Evolutionary conservation across 2,888 invertebrate species (phyloP).

Genomic region (Tachina grossa): DNA sequence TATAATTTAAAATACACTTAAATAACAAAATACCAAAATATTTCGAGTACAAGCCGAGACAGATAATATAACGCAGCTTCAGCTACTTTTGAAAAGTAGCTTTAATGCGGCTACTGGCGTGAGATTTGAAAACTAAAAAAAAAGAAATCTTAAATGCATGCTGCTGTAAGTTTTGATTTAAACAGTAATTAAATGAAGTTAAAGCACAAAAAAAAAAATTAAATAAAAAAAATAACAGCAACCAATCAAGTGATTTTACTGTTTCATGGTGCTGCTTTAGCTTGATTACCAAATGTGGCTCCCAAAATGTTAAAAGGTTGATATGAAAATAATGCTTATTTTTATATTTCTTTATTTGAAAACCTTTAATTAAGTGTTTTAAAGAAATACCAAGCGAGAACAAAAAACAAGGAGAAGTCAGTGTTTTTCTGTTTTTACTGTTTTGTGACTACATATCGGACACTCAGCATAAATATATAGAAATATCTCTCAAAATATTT

Average conservation of each 20-base stretch:
- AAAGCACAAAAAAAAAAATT: neutral
- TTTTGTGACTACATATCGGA: neutral
- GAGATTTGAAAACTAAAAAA: constrained; percentile 18
- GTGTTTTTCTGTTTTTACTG: constrained; percentile 24
- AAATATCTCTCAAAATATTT: constrained; percentile 43
- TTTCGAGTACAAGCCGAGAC: neutral
- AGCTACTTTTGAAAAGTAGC: neutral
- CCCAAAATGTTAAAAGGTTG: constrained; percentile 40
- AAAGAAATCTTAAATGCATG: constrained; percentile 19
- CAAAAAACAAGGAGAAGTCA: neutral
- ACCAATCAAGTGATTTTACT: constrained; percentile 32
- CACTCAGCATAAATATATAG: constrained; percentile 12
- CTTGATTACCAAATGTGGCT: constrained; percentile 20
- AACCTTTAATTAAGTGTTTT: constrained; percentile 59
- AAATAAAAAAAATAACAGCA: constrained; percentile 5
- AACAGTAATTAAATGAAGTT: constrained; percentile 57
- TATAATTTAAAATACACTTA: constrained; percentile 54
- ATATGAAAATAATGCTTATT: neutral
- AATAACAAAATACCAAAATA: constrained; percentile 17
- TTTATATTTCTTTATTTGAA: constrained; percentile 35
- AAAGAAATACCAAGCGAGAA: constrained; percentile 27
- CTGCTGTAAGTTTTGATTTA: constrained; percentile 32
- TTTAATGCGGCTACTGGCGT: constrained; percentile 29
- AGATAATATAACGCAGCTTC: neutral
- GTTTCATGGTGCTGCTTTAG: constrained; percentile 16